A percentile compares a stretch with the other conserved stretches of the same genome.
phyloP scores from a whole-genome alignment of 2,113 vertebrate genomes.

The Macquaria australasica region DNA sequence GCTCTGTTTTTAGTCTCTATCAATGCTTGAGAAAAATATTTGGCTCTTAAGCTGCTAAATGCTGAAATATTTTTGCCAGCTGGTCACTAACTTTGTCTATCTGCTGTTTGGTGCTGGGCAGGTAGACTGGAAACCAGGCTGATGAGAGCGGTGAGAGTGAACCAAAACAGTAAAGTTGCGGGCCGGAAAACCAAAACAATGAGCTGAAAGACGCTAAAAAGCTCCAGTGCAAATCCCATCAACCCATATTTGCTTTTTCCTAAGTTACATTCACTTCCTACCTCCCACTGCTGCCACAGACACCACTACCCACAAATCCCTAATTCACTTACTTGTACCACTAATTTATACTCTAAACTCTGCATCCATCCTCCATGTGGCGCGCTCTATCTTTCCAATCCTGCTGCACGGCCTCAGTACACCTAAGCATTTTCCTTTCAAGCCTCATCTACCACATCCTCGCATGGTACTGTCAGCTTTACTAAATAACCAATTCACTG shows the following conservation, averaged over 20 bases:
- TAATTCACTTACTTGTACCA: slow-evolving; percentile 37
- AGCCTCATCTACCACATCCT: slow-evolving; percentile 66
- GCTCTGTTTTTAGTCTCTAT: not conserved
- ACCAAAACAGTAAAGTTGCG: not conserved
- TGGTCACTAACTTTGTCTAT: not conserved
- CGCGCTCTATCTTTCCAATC: slow-evolving; percentile 31
- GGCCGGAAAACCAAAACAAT: not conserved
- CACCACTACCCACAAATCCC: slow-evolving; percentile 30
- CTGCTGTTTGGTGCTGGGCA: not conserved
- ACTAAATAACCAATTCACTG: slow-evolving; percentile 52
- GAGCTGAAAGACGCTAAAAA: no score
- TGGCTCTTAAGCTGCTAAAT: not conserved
- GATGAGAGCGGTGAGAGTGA: not conserved
- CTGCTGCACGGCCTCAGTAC: slow-evolving; percentile 15
- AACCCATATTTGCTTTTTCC: slow-evolving; percentile 25
- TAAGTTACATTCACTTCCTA: slow-evolving; percentile 13
- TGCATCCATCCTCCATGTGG: slow-evolving; percentile 22
- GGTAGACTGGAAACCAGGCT: no score
- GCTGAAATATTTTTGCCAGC: not conserved
- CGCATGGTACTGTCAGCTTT: slow-evolving; percentile 53
- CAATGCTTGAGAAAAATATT: not conserved
- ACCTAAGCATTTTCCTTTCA: slow-evolving; percentile 67
- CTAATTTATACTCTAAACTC: slow-evolving; percentile 23
- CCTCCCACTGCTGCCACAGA: slow-evolving; percentile 12
- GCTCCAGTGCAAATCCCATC: slow-evolving; percentile 18